These are phyloP conservation scores for Sterrhoptilus dennistouni DNA, from an alignment of 2,113 vertebrate genomes.

Conservation along the genomic window DNA sequence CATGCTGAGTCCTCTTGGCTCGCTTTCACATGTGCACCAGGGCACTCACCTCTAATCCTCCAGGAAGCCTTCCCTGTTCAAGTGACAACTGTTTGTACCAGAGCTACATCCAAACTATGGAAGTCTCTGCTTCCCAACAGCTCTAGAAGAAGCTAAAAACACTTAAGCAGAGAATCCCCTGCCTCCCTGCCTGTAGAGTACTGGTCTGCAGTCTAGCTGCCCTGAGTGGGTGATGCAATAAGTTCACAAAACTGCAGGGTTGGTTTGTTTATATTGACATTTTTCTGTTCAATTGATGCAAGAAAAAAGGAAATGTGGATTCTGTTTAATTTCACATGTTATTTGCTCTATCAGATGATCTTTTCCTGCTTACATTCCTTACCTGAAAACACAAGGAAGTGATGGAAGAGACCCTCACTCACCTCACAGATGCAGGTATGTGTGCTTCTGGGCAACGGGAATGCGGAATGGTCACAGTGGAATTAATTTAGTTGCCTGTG, in stretches of 20 bases:
- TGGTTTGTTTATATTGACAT: fast-evolving
- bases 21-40: fast-evolving
- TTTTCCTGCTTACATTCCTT: background rate
- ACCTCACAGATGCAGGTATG: background rate
- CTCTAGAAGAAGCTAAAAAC: background rate
- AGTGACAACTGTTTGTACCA: background rate
- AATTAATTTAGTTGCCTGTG: fast-evolving
- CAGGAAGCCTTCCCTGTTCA: background rate
- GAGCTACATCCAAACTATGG: fast-evolving
- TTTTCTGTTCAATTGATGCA: background rate
- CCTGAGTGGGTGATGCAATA: background rate
- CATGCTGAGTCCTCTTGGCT: background rate
- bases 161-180: background rate
- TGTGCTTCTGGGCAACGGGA: fast-evolving
- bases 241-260: background rate
- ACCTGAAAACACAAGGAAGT: background rate
- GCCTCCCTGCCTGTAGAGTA: background rate
- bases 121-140: background rate
- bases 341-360: background rate
- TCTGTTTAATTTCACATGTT: background rate
- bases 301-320: background rate
- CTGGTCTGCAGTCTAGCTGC: background rate
- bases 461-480: background rate
- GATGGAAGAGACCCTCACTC: background rate
- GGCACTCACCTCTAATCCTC: background rate